These are phyloP conservation scores for Trichogramma pretiosum DNA, from an alignment of 1,140 invertebrate species.

Conservation along the genomic window DNA sequence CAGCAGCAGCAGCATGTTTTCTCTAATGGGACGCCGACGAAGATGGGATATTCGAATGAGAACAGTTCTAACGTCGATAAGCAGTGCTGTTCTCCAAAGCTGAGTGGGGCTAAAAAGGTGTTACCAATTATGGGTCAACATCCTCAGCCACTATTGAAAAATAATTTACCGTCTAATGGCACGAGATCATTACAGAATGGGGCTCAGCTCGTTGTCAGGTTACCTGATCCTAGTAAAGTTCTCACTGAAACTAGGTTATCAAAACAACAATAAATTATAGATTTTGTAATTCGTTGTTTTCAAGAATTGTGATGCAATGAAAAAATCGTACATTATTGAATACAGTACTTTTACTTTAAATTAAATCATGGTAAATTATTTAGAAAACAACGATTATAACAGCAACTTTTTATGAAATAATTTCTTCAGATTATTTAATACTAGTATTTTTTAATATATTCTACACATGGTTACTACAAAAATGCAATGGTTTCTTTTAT, in stretches of 20 bases:
- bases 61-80: no score
- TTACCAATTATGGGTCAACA: conserved; percentile 22
- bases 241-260: conserved; percentile 35
- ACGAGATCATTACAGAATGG: conserved; percentile 33
- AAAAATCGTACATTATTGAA: no score
- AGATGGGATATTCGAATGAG: conserved; percentile 24
- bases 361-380: no score
- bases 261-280: conserved; percentile 30
- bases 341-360: no score
- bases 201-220: conserved; percentile 35
- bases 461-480: neutral
- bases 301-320: no score
- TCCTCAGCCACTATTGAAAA: conserved; percentile 7
- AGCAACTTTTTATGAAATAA: no score
- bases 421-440: no score
- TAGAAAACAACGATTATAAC: no score
- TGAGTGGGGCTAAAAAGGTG: conserved; percentile 36
- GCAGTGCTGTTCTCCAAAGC: conserved; percentile 34
- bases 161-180: conserved; percentile 17
- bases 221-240: conserved; percentile 37
- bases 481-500: conserved; percentile 12
- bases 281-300: no score
- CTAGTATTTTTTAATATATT: neutral
- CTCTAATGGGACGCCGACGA: neutral
- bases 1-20: conserved; percentile 17